Evolutionary conservation across 1,140 invertebrate genomes (phyloP).

Genomic region (Drosophila pseudoobscura): DNA sequence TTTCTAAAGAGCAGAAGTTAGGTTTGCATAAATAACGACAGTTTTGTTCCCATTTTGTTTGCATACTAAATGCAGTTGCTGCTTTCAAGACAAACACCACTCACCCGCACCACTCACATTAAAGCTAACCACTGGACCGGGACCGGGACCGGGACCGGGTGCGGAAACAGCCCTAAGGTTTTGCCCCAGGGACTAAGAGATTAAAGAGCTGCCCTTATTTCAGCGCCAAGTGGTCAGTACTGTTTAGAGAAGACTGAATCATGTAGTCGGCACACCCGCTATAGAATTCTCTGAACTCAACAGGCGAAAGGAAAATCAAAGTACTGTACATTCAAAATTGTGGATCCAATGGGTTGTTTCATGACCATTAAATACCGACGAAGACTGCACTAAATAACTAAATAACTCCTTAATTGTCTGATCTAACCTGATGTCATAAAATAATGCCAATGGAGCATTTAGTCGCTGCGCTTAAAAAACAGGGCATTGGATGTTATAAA

Average conservation of each 20-base stretch:
- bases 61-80: slow-evolving; percentile 67
- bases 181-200: slow-evolving; percentile 9
- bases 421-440: too few relatives aligned
- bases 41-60: slow-evolving; percentile 71
- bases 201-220: slow-evolving; percentile 45
- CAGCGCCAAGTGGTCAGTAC: slow-evolving; percentile 8
- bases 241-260: slow-evolving; percentile 1
- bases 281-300: too few relatives aligned
- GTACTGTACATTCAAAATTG: too few relatives aligned
- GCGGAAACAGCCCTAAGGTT: not conserved
- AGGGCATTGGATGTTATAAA: too few relatives aligned
- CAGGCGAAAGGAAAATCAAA: too few relatives aligned
- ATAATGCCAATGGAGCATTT: too few relatives aligned
- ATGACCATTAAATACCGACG: too few relatives aligned
- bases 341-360: too few relatives aligned
- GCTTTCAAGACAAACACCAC: slow-evolving; percentile 35
- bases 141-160: too few relatives aligned
- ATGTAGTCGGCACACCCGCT: not conserved
- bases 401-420: too few relatives aligned
- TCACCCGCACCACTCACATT: slow-evolving; percentile 12
- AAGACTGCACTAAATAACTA: too few relatives aligned
- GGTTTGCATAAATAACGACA: slow-evolving; percentile 77
- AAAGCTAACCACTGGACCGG: slow-evolving; percentile 25
- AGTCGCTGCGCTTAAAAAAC: too few relatives aligned
- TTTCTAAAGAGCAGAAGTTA: slow-evolving; percentile 79